A percentile compares a stretch with the other conserved stretches of the same genome.
phyloP scores from a whole-genome alignment of 92 coral and sea anemone species.

The Diadumene lineata region DNA sequence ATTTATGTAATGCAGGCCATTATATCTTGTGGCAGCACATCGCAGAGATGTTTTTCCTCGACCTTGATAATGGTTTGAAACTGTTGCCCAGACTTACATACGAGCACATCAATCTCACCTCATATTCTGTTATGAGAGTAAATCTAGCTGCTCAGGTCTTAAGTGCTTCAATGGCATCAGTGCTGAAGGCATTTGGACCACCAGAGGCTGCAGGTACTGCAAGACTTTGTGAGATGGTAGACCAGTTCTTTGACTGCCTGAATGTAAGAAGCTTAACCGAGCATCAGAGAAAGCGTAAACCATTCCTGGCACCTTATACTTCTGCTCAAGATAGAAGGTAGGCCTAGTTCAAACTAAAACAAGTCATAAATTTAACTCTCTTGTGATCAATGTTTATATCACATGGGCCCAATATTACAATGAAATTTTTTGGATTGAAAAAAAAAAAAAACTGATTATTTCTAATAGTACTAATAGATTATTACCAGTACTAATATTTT shows the following conservation, averaged over 20 bases:
- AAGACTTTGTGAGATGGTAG: constrained; percentile 67
- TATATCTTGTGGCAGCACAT: constrained; percentile 69
- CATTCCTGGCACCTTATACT: constrained; percentile 65
- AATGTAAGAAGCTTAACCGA: constrained; percentile 69
- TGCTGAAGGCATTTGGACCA: constrained; percentile 60
- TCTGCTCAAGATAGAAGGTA: constrained; percentile 33
- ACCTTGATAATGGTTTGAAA: constrained; percentile 57
- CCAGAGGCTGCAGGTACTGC: constrained; percentile 67
- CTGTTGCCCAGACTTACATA: constrained; percentile 62
- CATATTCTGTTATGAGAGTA: constrained; percentile 70
- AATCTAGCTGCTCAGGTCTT: constrained; percentile 74
- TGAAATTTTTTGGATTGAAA: no score
- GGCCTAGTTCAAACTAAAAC: no score
- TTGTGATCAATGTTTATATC: no score
- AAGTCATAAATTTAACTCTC: no score
- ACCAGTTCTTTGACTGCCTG: constrained; percentile 65
- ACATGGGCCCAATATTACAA: no score
- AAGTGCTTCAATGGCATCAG: constrained; percentile 63
- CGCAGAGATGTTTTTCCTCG: constrained; percentile 46
- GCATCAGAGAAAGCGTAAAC: constrained; percentile 64
- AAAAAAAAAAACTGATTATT: no score
- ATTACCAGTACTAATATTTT: no score
- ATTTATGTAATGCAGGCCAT: constrained; percentile 65
- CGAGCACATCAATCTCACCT: constrained; percentile 64
- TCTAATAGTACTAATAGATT: no score